Conservation (phyloP, 2,113 vertebrate genomes). For the Actinemys pallida region DNA sequence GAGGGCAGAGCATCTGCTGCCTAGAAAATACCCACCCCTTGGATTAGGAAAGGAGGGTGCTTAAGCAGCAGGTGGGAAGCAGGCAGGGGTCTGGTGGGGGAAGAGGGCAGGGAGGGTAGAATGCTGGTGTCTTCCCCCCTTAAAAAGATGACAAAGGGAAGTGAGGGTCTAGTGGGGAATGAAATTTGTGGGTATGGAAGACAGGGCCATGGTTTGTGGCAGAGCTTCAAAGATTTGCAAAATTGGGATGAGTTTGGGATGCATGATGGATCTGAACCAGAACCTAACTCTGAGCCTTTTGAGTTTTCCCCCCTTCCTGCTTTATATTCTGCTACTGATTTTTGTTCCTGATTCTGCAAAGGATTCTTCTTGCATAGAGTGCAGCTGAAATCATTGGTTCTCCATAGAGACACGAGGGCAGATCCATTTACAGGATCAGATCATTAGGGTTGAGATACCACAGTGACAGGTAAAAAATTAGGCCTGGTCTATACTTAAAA, state of each 20-base stretch:
- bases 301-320: background rate
- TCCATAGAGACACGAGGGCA: background rate
- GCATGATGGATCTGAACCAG: background rate
- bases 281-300: background rate
- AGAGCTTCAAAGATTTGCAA: background rate
- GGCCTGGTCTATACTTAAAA: background rate
- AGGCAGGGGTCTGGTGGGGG: background rate
- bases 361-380: background rate
- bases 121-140: background rate
- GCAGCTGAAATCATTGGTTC: background rate
- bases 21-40: no score
- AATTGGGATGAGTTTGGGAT: no score
- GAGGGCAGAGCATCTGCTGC: background rate
- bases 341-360: background rate
- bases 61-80: background rate
- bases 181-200: background rate
- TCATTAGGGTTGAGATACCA: no score
- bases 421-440: background rate
- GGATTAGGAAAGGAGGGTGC: no score
- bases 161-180: background rate
- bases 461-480: background rate
- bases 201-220: background rate
- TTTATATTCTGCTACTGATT: background rate
- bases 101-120: background rate
- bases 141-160: background rate